Base-by-base conservation (phyloP, 2,113 vertebrate species). In the Arothron firmamentum region DNA sequence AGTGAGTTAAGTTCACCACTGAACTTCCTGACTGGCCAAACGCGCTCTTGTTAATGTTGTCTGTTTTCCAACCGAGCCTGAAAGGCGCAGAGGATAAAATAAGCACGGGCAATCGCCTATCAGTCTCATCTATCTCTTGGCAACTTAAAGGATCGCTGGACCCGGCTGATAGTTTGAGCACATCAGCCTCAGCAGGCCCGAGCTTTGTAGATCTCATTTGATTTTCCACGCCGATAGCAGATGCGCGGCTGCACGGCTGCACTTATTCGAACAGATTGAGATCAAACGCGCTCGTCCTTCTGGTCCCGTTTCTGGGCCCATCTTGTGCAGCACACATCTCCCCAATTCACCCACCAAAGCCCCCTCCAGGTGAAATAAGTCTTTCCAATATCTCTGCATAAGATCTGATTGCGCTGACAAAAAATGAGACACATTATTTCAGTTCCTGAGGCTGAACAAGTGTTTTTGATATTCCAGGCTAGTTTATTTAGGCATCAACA, bases 141-240 rank as follows among this genome's bases (percentile, higher is more conserved):
- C 76, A 71, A 23, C 58, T 78, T 62, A 79, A 84, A 80, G 72
- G 63, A 80, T 79, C 73, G 48, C 78, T 69, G 66, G 71, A 62
- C 64, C 21, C 53, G 66, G 80, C 74, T 75, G 74, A 58, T 59
- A 60, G 69, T 77, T 62, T 68, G 59, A 82, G 65, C 61, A 34
- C 70, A 67, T 70, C 67, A 75, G 46, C 62, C 56, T 34, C 72
- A 71, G 72, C 23, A 61, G 70, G 56, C 64, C 52, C 41, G 2
- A 18, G 72, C 80, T 82, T 85, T 86, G 81, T 82, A 85, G 79
- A 83, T 85, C 81, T 84, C 74, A 85, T 88, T 85, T 84, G 85
- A 88, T 89, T 89, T 74, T 84, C 70, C 42, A 57, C 56, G 61
- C 76, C 75, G 84, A 88, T 85, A 85, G 76, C 65, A 58, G 78